Conservation (phyloP, 2,113 vertebrate species). For the Capreolus pygargus region DNA sequence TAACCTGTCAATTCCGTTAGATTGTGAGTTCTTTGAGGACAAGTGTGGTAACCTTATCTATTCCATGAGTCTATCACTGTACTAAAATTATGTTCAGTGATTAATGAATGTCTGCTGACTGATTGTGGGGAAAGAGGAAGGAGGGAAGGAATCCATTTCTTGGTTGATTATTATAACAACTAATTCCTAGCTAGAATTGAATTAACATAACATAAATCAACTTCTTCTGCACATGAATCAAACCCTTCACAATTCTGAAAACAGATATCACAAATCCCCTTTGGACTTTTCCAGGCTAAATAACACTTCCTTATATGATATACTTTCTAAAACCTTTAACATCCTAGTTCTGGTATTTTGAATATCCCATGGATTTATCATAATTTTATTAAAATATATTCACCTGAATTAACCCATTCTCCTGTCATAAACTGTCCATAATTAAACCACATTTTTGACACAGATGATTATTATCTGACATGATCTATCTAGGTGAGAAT, state of each 20-base stretch:
- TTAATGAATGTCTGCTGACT: neutral
- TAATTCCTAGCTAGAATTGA: neutral
- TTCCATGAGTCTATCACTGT: neutral
- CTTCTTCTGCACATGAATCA: neutral
- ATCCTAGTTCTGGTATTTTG: neutral
- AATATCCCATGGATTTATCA: neutral
- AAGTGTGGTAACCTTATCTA: neutral
- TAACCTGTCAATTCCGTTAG: neutral
- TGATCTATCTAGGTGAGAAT: neutral
- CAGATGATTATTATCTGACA: neutral
- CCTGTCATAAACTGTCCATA: neutral
- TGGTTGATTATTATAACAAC: neutral
- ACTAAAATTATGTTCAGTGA: neutral
- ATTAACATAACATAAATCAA: neutral
- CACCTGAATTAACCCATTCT: neutral
- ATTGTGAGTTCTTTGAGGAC: neutral
- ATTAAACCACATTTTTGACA: neutral
- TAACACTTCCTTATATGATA: neutral
- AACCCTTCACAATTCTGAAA: neutral
- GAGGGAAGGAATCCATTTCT: neutral
- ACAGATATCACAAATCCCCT: neutral
- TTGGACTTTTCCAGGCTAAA: neutral
- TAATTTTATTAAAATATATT: slow-evolving; percentile 9
- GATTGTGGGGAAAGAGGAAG: neutral
- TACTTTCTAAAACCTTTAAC: neutral